Percentiles rank a stretch among this genome's conserved stretches.
phyloP scores from a whole-genome alignment of 2,113 vertebrate species.

The Carassius carassius region DNA sequence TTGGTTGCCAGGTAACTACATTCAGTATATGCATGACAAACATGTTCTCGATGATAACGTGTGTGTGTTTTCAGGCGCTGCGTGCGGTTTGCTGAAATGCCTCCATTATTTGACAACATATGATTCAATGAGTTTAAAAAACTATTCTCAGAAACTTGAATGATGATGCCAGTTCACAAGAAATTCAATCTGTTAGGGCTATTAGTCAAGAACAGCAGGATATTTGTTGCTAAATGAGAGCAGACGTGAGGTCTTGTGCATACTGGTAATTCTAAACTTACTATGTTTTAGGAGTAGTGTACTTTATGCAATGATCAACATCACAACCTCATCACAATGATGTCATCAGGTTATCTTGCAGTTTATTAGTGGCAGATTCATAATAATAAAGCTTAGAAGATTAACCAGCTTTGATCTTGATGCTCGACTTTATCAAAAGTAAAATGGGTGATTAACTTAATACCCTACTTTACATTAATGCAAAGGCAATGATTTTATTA shows the following conservation, averaged over 20 bases:
- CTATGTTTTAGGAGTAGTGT: not conserved
- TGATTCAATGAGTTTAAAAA: not conserved
- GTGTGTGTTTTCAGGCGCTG: not conserved
- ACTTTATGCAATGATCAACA: not conserved
- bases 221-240: slow-evolving; percentile 14
- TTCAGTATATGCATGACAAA: slow-evolving; percentile 27
- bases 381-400: not conserved
- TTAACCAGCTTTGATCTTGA: not conserved
- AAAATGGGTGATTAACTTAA: not conserved
- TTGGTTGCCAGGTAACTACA: slow-evolving; percentile 40
- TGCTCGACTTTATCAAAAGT: too few relatives aligned
- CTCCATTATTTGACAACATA: slow-evolving; percentile 1
- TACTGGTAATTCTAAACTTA: not conserved
- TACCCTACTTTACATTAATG: not conserved
- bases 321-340: not conserved
- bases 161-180: not conserved
- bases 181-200: not conserved
- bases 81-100: not conserved
- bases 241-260: not conserved
- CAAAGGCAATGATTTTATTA: not conserved
- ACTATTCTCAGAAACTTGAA: not conserved
- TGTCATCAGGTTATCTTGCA: not conserved
- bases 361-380: not conserved
- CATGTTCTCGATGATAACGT: not conserved
- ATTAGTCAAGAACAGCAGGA: not conserved